These are phyloP conservation scores for Brachynemurus nebulosus DNA, from an alignment of 2,888 invertebrate genomes.

Conservation along the genomic window DNA sequence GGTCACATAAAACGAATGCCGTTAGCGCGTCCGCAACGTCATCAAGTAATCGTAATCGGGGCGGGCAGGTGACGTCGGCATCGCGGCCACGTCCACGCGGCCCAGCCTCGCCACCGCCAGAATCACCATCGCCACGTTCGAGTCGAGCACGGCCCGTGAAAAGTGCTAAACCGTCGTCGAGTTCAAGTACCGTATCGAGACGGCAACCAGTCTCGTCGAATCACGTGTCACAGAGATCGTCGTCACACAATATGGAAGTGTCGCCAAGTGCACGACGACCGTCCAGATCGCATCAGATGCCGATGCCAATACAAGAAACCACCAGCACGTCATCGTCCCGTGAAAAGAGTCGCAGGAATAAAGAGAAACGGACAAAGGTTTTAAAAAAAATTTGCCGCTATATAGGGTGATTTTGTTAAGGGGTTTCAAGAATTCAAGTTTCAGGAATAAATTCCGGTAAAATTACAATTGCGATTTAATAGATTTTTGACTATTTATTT, in stretches of 20 bases:
- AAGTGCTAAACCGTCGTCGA: conserved; percentile 18
- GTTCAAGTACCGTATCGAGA: conserved; percentile 27
- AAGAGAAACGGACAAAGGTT: conserved; percentile 3
- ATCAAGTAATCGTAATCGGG: conserved; percentile 28
- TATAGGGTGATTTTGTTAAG: too few species aligned
- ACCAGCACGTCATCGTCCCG: conserved; percentile 12
- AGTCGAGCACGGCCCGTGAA: conserved; percentile 21
- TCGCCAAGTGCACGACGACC: conserved; percentile 23
- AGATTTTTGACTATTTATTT: too few species aligned
- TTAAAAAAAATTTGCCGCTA: too few species aligned
- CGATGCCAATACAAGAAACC: conserved; percentile 18
- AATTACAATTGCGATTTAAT: too few species aligned
- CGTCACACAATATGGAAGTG: conserved; percentile 24
- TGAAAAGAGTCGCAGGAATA: not conserved
- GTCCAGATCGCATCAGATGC: conserved; percentile 23
- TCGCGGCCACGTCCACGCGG: conserved; percentile 28
- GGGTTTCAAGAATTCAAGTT: too few species aligned
- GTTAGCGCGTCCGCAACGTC: conserved; percentile 8
- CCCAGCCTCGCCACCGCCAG: conserved; percentile 14
- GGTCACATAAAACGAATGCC: conserved; percentile 19
- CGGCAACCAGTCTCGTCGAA: conserved; percentile 39
- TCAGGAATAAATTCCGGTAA: too few species aligned
- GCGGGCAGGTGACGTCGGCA: conserved; percentile 24
- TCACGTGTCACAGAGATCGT: conserved; percentile 7
- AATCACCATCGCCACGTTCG: conserved; percentile 11